phyloP scores from a whole-genome alignment of 2,113 vertebrate genomes.

The Alaudala cheleensis region DNA sequence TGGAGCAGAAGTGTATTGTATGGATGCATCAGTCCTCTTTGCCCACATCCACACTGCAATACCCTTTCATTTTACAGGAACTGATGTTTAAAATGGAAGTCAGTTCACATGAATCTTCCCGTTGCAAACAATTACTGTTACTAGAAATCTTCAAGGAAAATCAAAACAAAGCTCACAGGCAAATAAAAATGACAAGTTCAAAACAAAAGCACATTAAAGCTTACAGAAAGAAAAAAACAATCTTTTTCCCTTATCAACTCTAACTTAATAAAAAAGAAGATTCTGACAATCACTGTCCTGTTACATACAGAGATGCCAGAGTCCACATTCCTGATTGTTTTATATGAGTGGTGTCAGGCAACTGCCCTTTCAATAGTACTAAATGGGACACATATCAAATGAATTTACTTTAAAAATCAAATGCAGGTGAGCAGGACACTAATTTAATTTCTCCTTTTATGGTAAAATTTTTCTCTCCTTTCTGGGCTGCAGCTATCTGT shows the following conservation, averaged over 20 bases:
- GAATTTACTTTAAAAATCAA: slow-evolving; percentile 21
- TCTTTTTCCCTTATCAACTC: background rate
- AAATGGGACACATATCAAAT: slow-evolving; percentile 1
- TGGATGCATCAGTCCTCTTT: background rate
- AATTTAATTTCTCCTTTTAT: background rate
- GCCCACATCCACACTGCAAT: background rate
- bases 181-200: slow-evolving; percentile 60
- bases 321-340: slow-evolving; percentile 5
- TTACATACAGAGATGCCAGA: background rate
- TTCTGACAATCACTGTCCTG: slow-evolving; percentile 31
- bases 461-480: background rate
- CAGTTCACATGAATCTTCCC: slow-evolving; percentile 60
- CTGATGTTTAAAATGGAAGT: slow-evolving; percentile 53
- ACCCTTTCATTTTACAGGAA: slow-evolving; percentile 19
- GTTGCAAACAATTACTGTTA: slow-evolving; percentile 50
- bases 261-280: slow-evolving; percentile 59
- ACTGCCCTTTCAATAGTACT: background rate
- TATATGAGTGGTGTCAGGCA: background rate
- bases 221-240: background rate
- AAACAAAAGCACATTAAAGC: slow-evolving; percentile 59
- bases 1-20: background rate
- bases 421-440: background rate
- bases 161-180: slow-evolving; percentile 52
- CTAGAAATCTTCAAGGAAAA: slow-evolving; percentile 53
- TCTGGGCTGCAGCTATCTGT: background rate